Evolutionary conservation across 2,888 invertebrate genomes (phyloP).

Genomic region (Tribolium freemani): DNA sequence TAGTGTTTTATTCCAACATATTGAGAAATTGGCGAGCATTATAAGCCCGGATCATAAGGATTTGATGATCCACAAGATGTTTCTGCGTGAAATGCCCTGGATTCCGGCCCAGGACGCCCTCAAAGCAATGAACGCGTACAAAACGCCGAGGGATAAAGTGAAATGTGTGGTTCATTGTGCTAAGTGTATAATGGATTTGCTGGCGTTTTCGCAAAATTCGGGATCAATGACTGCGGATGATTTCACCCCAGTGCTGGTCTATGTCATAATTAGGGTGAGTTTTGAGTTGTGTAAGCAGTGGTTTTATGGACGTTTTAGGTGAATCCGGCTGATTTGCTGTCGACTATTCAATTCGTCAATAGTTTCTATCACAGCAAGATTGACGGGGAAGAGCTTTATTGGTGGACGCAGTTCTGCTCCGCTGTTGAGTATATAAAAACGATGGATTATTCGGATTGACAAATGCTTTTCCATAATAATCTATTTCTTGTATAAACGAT

Average conservation of each 20-base stretch:
- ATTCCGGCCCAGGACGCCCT: conserved; percentile 94
- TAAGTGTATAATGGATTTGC: conserved; percentile 92
- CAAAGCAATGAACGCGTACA: conserved; percentile 89
- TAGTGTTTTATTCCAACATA: conserved; percentile 90
- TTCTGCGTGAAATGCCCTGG: conserved; percentile 95
- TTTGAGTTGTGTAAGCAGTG: not conserved
- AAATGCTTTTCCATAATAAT: conserved; percentile 48
- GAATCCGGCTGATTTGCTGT: conserved; percentile 93
- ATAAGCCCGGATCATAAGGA: conserved; percentile 87
- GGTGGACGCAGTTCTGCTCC: conserved; percentile 98
- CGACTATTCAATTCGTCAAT: conserved; percentile 96
- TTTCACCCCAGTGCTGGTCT: conserved; percentile 95
- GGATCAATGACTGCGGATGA: conserved; percentile 93
- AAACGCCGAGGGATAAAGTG: conserved; percentile 89
- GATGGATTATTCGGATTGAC: conserved; percentile 82
- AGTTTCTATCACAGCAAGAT: conserved; percentile 89
- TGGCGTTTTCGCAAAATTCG: conserved; percentile 86
- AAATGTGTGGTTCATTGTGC: conserved; percentile 88
- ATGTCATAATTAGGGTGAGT: conserved; percentile 91
- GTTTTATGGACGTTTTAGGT: conserved; percentile 73
- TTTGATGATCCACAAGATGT: conserved; percentile 84
- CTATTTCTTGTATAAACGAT: conserved; percentile 54
- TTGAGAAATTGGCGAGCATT: conserved; percentile 82
- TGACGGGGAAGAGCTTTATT: conserved; percentile 93
- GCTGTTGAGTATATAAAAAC: conserved; percentile 98